Conservation (phyloP, 2,113 vertebrate genomes). For the Chroicocephalus ridibundus region DNA sequence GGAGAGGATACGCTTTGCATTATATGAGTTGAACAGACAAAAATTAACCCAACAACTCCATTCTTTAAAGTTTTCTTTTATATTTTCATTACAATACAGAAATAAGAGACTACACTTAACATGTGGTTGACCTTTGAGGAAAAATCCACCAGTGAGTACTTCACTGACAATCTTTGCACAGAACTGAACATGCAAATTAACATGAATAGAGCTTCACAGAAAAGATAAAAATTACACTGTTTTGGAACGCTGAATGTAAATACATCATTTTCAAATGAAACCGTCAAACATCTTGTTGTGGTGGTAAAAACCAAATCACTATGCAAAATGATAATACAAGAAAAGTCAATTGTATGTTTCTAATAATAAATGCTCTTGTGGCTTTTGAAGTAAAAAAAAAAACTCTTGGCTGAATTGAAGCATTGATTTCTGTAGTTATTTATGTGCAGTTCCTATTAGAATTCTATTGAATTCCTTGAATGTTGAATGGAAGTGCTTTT, state of each 20-base stretch:
- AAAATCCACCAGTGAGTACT: background rate
- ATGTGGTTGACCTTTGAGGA: background rate
- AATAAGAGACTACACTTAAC: background rate
- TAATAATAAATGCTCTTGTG: conserved; percentile 69
- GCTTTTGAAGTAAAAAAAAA: conserved; percentile 66
- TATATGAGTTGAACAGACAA: background rate
- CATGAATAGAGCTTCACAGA: background rate
- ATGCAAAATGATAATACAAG: conserved; percentile 55
- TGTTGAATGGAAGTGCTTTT: conserved; percentile 64
- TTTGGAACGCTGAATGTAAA: background rate
- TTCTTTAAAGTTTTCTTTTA: background rate
- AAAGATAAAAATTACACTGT: conserved; percentile 45
- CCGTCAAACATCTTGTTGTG: conserved; percentile 53
- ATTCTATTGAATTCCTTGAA: conserved; percentile 65
- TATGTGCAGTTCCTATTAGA: conserved; percentile 66
- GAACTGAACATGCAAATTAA: background rate
- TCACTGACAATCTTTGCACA: background rate
- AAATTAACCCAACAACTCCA: background rate
- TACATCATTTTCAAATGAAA: conserved; percentile 69
- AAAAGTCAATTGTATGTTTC: conserved; percentile 65
- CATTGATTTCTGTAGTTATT: conserved; percentile 70
- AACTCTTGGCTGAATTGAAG: conserved; percentile 56
- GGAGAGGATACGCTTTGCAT: background rate
- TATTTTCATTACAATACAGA: background rate
- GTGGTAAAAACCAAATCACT: conserved; percentile 51